Evolutionary conservation across 2,888 invertebrate genomes (phyloP).

Genomic region (Agriopis aurantiaria): DNA sequence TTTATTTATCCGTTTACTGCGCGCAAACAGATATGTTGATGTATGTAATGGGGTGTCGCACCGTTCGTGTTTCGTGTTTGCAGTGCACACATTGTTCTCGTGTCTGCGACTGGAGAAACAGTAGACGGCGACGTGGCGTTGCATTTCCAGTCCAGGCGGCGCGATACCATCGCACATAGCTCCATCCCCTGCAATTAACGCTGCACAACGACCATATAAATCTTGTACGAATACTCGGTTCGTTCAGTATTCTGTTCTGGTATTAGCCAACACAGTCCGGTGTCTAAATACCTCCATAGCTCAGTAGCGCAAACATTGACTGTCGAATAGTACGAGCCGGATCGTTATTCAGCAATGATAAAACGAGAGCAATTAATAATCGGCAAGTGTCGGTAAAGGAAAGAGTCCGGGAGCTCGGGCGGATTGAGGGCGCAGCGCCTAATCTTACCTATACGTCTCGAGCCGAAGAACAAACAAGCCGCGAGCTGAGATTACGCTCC

Average conservation of each 20-base stretch:
- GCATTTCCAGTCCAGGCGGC: conserved; percentile 74
- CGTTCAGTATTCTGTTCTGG: conserved; percentile 67
- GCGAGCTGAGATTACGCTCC: conserved; percentile 81
- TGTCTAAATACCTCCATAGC: conserved; percentile 41
- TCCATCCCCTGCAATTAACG: conserved; percentile 83
- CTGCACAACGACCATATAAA: conserved; percentile 84
- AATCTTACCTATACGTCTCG: conserved; percentile 83
- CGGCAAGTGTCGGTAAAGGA: conserved; percentile 59
- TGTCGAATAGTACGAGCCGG: conserved; percentile 26
- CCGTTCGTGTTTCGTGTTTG: conserved; percentile 53
- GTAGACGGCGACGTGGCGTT: conserved; percentile 36
- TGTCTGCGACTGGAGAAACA: conserved; percentile 55
- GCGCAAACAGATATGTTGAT: conserved; percentile 53
- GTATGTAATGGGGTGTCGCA: conserved; percentile 52
- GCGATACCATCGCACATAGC: conserved; percentile 80
- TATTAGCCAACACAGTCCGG: conserved; percentile 59
- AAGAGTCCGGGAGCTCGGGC: conserved; percentile 59
- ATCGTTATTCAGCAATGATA: conserved; percentile 41
- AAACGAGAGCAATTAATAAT: conserved; percentile 64
- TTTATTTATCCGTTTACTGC: conserved; percentile 58
- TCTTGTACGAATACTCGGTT: conserved; percentile 76
- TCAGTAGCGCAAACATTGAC: conserved; percentile 49
- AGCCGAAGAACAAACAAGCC: conserved; percentile 85
- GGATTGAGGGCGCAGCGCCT: conserved; percentile 69
- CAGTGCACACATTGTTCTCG: conserved; percentile 59